Conservation (phyloP, 2,888 invertebrate species). For the Lepas anatifera region DNA sequence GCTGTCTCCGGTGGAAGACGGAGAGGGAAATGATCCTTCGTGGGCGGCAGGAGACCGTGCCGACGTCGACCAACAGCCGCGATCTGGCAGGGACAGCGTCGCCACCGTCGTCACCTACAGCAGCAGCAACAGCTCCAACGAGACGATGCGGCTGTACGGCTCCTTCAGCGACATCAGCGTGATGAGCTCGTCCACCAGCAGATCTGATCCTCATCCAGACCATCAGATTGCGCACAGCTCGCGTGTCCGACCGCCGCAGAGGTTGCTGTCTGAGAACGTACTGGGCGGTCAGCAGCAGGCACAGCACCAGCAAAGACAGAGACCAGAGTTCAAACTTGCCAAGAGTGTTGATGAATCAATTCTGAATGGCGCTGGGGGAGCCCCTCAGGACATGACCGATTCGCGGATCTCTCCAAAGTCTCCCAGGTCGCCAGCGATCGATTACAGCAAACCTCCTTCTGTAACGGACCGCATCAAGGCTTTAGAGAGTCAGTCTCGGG, state of each 20-base stretch:
- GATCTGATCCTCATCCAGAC: slow-evolving; percentile 31
- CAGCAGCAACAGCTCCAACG: slow-evolving; percentile 52
- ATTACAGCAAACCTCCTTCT: slow-evolving; percentile 39
- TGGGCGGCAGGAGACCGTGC: background rate
- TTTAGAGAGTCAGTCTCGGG: slow-evolving; percentile 42
- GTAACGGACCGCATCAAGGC: slow-evolving; percentile 54
- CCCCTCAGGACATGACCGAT: slow-evolving; percentile 18
- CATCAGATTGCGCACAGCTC: slow-evolving; percentile 64
- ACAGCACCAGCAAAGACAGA: no score
- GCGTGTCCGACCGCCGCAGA: slow-evolving; percentile 59
- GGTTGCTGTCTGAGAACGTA: slow-evolving; percentile 64
- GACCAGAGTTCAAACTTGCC: slow-evolving; percentile 21
- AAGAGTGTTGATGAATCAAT: slow-evolving; percentile 22
- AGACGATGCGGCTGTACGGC: slow-evolving; percentile 66
- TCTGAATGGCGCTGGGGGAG: no score
- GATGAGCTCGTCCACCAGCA: slow-evolving; percentile 36
- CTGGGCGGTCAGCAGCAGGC: slow-evolving; percentile 40
- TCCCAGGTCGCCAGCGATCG: slow-evolving; percentile 28
- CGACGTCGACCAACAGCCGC: slow-evolving; percentile 16
- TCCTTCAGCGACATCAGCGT: slow-evolving; percentile 60
- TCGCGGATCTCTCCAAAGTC: slow-evolving; percentile 19
- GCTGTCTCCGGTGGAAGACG: slow-evolving; percentile 29
- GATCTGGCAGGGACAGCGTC: slow-evolving; percentile 41
- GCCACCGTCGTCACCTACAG: slow-evolving; percentile 42
- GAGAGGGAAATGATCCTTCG: background rate